Evolutionary conservation across 2,888 invertebrate genomes (phyloP), one percentile per base, ranked within the genome.

Genomic region (Hedya salicella): DNA sequence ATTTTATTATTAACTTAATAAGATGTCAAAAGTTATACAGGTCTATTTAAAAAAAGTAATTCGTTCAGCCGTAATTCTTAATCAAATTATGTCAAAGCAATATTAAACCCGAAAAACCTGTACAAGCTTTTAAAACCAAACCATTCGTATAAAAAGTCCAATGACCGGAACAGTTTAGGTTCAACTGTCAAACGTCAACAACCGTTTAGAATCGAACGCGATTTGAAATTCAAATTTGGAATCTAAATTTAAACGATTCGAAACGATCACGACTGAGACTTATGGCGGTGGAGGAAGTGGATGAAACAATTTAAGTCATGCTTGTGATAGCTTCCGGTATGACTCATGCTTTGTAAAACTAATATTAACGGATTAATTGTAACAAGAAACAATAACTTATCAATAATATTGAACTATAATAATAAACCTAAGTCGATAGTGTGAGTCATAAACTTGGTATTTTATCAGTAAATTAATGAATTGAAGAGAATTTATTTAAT

Each of bases 221-320:
- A 83, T 83, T 82, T 82, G 76, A 83, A 83, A 78, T 83, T 82
- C 80, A 83, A 83, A 83, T 82, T 77, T 16, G 39, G 67, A 69
- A 64, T 63, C 36, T 52, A 56, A 59, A 48, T 62, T 54, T 67
- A 60, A 61, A 52, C 60, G 60, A 36, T 66, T 54, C 39, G 44
- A 36, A 48, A 40, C 32, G 17, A 42, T 60, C 59, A 54, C 63
- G 64, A 68, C 60, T 49, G 39, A 59, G 42, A 56, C 59, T 60
- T 68, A 59, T 59, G 44, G 42, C 8, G 19, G 9, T 13, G 19
- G 11, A 50, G 65, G 59, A 65, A 60, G 46, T 48, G 30, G 39
- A 62, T 25, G 54, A 54, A 54, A 62, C 54, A 54, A 62, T 54
- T 11, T 39, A 54, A 40, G 48, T 21, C 42, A 36, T 9, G 46